phyloP scores from a whole-genome alignment of 1,140 invertebrate species.

The Leptonema lineaticorne region DNA sequence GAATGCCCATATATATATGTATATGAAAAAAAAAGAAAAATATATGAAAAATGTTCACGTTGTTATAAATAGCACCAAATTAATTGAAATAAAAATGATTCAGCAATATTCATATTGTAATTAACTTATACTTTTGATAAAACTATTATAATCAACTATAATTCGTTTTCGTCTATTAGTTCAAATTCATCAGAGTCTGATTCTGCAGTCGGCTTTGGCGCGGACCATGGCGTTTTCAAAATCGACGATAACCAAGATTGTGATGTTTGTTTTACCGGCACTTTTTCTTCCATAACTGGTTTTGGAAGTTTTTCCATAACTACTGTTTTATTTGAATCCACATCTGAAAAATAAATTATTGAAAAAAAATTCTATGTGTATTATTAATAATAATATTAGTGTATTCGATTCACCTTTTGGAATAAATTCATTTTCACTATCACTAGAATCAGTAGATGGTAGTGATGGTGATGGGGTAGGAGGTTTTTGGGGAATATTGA shows the following conservation, averaged over 20 bases:
- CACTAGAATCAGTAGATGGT: conserved; percentile 30
- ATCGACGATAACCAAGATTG: background rate
- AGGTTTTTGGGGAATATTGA: background rate
- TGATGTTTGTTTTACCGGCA: background rate
- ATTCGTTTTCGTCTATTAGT: conserved; percentile 33
- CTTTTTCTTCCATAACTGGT: background rate
- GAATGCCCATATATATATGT: too few species aligned
- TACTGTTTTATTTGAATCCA: background rate
- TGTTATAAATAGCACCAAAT: too few species aligned
- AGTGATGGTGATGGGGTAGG: background rate
- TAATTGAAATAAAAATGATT: too few species aligned
- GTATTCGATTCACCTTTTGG: background rate
- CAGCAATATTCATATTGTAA: too few species aligned
- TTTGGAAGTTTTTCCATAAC: background rate
- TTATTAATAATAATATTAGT: background rate
- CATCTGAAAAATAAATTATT: background rate
- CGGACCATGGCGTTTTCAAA: background rate
- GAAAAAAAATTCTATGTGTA: background rate
- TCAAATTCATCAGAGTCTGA: conserved; percentile 39
- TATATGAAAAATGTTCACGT: too few species aligned
- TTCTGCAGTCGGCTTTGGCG: conserved; percentile 9
- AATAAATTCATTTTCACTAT: conserved; percentile 22
- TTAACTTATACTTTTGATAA: too few species aligned
- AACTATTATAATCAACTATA: too few species aligned
- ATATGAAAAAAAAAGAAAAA: too few species aligned